Percentiles rank a stretch among this genome's conserved stretches.
Conservation (phyloP, 1,140 invertebrate species). For the Anastrepha ludens region DNA sequence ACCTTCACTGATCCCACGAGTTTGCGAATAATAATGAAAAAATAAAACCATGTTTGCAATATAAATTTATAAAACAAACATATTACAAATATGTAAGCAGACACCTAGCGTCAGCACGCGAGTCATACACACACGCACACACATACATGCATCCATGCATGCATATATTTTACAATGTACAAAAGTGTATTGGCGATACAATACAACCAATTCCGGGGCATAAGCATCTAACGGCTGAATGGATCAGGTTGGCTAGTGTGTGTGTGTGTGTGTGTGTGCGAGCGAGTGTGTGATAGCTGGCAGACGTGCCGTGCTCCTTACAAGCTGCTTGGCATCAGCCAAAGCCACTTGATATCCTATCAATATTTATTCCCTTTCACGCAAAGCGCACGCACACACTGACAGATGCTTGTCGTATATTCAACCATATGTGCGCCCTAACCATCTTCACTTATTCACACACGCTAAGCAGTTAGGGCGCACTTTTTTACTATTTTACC, state of each 20-base stretch:
- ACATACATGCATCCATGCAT: background rate
- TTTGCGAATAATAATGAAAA: constrained; percentile 44
- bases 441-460: constrained; percentile 19
- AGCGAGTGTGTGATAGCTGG: background rate
- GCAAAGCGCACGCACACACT: background rate
- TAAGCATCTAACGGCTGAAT: background rate
- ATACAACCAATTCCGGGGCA: constrained; percentile 35
- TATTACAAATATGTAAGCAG: background rate
- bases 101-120: background rate
- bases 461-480: constrained; percentile 16
- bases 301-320: constrained; percentile 43
- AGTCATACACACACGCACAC: background rate
- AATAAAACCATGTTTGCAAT: constrained; percentile 39
- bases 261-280: background rate
- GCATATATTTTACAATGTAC: background rate
- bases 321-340: constrained; percentile 39
- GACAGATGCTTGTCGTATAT: background rate
- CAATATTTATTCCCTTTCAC: constrained; percentile 52
- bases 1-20: background rate
- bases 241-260: background rate
- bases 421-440: background rate
- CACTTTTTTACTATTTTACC: background rate
- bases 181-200: constrained; percentile 3
- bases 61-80: constrained; percentile 50
- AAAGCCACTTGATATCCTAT: constrained; percentile 52